Evolutionary conservation across 2,113 vertebrate species (phyloP), one percentile per base, ranked within the genome.

Genomic region (Tinamus guttatus): DNA sequence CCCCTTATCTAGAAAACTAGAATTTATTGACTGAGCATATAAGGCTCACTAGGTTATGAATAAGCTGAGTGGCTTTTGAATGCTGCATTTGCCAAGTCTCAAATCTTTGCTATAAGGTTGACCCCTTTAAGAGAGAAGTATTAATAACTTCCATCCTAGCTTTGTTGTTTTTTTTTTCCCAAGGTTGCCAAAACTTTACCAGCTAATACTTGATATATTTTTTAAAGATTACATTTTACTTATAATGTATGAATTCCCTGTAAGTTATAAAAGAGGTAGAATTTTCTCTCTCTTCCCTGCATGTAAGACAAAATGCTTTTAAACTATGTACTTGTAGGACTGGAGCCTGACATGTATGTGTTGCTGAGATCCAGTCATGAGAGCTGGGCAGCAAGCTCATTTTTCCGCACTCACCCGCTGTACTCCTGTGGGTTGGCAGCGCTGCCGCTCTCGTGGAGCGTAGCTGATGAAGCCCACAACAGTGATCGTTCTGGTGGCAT

Each of bases 31-130:
- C 32, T 82, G 88, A 75, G 38, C 47, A 3, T 80, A 38, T 76
- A 81, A 43, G 75, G 64, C 63, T 73, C 54, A 32, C 12, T 65
- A 47, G 12, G 8, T 70, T 74, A 38, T 59, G 41, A 63, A 63
- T 68, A 38, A 24, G 32, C 78, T 54, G n/a, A 69, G 81, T 71
- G 68, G 45, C 38, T 22, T 85, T 30, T n/a, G 64, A 74, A 27
- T 82, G 87, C 71, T 30, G 30, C 18, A 38, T 81, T 82, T 81
- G 18, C 51, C 60, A 87, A 91, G 52, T 68, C 83, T 86, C 18
- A 56, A 19, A 49, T 77, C 80, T 59, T 86, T 59, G 21, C 34
- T 64, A 18, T 63, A 73, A 65, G 17, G 25, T 74, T 89, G 17
- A 36, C 38, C 41, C 47, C 64, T 73, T 75, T 56, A 64, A 32